Evolutionary conservation across 1,140 invertebrate genomes (phyloP).

Genomic region (Eufriesea mexicana): DNA sequence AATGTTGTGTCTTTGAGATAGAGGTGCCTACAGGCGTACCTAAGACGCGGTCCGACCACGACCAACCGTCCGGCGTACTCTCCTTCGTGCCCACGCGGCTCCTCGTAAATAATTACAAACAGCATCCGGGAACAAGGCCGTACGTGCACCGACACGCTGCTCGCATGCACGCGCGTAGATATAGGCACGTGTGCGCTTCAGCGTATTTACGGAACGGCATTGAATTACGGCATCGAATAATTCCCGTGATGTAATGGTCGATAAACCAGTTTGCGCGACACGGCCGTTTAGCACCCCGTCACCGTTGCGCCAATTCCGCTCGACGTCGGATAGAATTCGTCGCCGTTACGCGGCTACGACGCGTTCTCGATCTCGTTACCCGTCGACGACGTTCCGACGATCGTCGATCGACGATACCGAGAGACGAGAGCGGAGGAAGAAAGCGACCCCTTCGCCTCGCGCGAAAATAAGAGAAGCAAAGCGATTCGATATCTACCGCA

Average conservation of each 20-base stretch:
- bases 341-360: background rate
- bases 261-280: slow-evolving; percentile 65
- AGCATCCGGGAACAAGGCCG: slow-evolving; percentile 55
- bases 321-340: background rate
- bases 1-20: slow-evolving; percentile 47
- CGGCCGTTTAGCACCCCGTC: slow-evolving; percentile 36
- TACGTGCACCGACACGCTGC: slow-evolving; percentile 18
- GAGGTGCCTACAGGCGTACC: slow-evolving; percentile 25
- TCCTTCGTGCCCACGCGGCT: slow-evolving; percentile 45
- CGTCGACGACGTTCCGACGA: background rate
- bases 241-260: slow-evolving; percentile 61
- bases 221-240: slow-evolving; percentile 57
- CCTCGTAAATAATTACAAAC: slow-evolving; percentile 66
- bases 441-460: slow-evolving; percentile 32
- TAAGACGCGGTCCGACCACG: slow-evolving; percentile 15
- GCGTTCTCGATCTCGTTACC: background rate
- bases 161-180: slow-evolving; percentile 17
- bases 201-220: slow-evolving; percentile 40
- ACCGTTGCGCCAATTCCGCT: slow-evolving; percentile 5
- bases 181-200: slow-evolving; percentile 7
- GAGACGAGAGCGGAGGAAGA: background rate
- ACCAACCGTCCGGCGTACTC: slow-evolving; percentile 18
- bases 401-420: background rate
- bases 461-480: slow-evolving; percentile 45
- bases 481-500: slow-evolving; percentile 57